phyloP scores from a whole-genome alignment of 2,113 vertebrate species.

The Cettia cetti region DNA sequence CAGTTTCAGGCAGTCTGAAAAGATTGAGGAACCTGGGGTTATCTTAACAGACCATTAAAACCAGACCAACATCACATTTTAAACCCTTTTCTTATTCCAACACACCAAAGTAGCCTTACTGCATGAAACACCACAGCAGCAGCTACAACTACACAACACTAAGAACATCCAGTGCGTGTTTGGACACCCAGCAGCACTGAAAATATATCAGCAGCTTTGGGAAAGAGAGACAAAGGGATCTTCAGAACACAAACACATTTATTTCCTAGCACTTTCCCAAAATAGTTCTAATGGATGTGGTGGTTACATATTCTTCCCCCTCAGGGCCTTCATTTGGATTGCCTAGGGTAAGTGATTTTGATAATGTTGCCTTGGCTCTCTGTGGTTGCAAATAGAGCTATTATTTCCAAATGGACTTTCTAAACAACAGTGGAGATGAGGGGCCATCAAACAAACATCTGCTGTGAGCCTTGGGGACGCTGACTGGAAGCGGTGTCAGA shows the following conservation, averaged over 20 bases:
- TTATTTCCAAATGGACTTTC: slow-evolving; percentile 54
- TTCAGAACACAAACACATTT: background rate
- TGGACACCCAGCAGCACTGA: background rate
- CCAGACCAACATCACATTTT: background rate
- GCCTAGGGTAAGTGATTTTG: background rate
- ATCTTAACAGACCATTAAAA: background rate
- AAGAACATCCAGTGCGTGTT: background rate
- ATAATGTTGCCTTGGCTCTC: slow-evolving; percentile 7
- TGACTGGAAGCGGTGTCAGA: background rate
- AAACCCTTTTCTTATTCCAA: background rate
- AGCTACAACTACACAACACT: background rate
- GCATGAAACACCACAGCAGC: background rate
- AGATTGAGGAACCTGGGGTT: background rate
- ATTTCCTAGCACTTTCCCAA: background rate
- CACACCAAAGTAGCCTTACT: background rate
- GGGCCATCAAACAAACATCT: background rate
- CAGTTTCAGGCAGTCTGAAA: background rate
- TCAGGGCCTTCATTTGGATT: background rate
- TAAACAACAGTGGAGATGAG: background rate
- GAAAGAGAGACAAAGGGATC: background rate
- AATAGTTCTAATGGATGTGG: background rate
- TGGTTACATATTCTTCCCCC: background rate
- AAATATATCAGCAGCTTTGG: background rate
- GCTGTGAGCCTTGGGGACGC: background rate
- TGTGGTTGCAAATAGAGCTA: background rate